A percentile compares a stretch with the other conserved stretches of the same genome.
phyloP scores from a whole-genome alignment of 2,888 invertebrate species.

The Pomacea canaliculata region DNA sequence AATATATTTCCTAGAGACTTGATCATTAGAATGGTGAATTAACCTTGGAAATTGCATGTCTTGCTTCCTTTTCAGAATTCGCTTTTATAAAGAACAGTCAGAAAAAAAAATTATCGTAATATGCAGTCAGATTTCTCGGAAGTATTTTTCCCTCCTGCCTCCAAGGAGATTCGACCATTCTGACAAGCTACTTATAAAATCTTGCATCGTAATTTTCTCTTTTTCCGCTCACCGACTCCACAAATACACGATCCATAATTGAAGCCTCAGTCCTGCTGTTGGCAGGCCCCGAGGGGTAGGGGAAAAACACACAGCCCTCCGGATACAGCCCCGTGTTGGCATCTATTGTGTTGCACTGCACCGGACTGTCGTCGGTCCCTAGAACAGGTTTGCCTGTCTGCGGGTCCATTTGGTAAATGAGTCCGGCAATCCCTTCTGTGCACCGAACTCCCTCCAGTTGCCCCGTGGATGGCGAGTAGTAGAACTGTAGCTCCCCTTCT shows the following conservation, averaged over 20 bases:
- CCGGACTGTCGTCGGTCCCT: background rate
- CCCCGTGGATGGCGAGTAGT: conserved; percentile 49
- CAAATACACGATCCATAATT: conserved; percentile 41
- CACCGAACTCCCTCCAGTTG: conserved; percentile 17
- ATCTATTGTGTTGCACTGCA: conserved; percentile 21
- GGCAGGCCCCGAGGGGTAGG: conserved; percentile 40
- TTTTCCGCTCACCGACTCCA: background rate
- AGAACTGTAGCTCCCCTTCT: conserved; percentile 49
- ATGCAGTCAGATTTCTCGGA: too few species aligned
- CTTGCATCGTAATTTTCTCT: too few species aligned
- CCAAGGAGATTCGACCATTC: too few species aligned
- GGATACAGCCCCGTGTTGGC: conserved; percentile 40
- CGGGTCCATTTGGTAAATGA: conserved; percentile 3
- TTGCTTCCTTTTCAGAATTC: too few species aligned
- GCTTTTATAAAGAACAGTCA: too few species aligned
- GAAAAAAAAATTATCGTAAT: too few species aligned
- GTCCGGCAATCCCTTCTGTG: conserved; percentile 9
- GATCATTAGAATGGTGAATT: too few species aligned
- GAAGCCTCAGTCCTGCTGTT: conserved; percentile 40
- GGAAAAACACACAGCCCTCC: conserved; percentile 49
- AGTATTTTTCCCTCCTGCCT: too few species aligned
- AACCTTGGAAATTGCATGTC: too few species aligned
- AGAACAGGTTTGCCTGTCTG: background rate
- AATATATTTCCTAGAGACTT: too few species aligned
- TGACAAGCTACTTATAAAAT: too few species aligned